Conservation (phyloP, 2,888 invertebrate genomes). For the Neoaliturus tenellus region DNA sequence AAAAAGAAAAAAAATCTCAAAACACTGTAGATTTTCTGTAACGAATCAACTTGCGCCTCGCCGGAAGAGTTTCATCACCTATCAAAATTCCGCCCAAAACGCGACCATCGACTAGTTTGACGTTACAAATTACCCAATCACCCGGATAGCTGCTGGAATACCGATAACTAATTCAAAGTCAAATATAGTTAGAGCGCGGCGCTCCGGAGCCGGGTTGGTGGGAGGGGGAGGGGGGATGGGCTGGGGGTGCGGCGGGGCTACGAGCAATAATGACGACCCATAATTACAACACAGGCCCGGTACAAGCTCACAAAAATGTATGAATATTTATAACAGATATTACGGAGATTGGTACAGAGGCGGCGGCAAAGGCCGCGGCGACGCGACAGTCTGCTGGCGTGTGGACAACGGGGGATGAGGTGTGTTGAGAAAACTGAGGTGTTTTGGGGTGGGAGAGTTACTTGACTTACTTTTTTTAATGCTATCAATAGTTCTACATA, state of each 20-base stretch:
- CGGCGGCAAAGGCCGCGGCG: background rate
- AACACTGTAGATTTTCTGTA: too few relatives aligned
- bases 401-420: too few relatives aligned
- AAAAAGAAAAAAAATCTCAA: too few relatives aligned
- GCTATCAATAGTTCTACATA: too few relatives aligned
- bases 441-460: too few relatives aligned
- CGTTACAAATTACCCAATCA: constrained; percentile 22
- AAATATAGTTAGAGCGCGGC: constrained; percentile 36
- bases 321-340: constrained; percentile 45
- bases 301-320: constrained; percentile 42
- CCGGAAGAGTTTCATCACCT: too few relatives aligned
- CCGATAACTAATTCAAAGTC: constrained; percentile 29
- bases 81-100: background rate
- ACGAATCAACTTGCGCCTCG: too few relatives aligned
- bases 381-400: background rate
- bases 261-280: constrained; percentile 16
- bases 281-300: constrained; percentile 20
- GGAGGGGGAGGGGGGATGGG: background rate
- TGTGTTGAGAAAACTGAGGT: too few relatives aligned
- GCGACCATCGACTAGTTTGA: background rate
- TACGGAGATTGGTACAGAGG: constrained; percentile 4
- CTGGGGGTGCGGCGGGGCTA: background rate
- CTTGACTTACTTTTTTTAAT: too few relatives aligned
- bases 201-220: background rate
- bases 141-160: background rate